phyloP scores from a whole-genome alignment of 2,797 vertebrate genomes.

The Danio albolineatus region DNA sequence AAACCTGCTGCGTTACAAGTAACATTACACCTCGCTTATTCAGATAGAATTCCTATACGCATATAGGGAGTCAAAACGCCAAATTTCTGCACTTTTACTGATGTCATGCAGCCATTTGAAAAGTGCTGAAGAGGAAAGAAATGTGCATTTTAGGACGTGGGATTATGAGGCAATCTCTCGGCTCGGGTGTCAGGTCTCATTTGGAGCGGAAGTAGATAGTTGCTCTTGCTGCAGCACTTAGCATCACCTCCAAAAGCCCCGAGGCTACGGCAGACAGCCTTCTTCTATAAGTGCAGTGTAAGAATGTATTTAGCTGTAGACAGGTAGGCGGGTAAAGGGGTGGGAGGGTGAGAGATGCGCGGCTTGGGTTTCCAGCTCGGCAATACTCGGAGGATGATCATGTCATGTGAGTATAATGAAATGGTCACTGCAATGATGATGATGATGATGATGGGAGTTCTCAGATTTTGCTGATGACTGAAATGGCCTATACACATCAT shows the following conservation, averaged over 20 bases:
- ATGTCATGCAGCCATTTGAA: slow-evolving; percentile 52
- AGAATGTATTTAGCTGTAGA: slow-evolving; percentile 58
- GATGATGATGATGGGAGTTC: slow-evolving; percentile 38
- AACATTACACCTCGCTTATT: slow-evolving; percentile 37
- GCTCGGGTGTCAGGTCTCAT: slow-evolving; percentile 63
- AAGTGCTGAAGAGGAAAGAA: slow-evolving; percentile 59
- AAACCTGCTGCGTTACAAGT: slow-evolving; percentile 50
- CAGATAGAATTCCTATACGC: slow-evolving; percentile 39
- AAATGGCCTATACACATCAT: not conserved
- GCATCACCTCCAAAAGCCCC: slow-evolving; percentile 60
- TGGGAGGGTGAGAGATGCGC: not conserved
- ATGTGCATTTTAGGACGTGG: slow-evolving; percentile 55
- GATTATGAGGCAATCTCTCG: slow-evolving; percentile 58
- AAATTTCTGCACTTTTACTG: slow-evolving; percentile 32
- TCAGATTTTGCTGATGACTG: slow-evolving; percentile 34
- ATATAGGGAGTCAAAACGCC: slow-evolving; percentile 12
- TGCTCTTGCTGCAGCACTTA: slow-evolving; percentile 60
- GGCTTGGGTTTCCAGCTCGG: slow-evolving; percentile 38
- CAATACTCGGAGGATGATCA: slow-evolving; percentile 17
- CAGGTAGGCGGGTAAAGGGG: slow-evolving; percentile 37
- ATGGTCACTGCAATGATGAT: slow-evolving; percentile 27
- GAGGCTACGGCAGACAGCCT: slow-evolving; percentile 60
- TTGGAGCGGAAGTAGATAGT: slow-evolving; percentile 59
- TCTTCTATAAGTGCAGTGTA: slow-evolving; percentile 61
- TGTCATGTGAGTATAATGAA: slow-evolving; percentile 36